Evolutionary conservation across 1,140 invertebrate species (phyloP), one percentile per base, ranked within the genome.

Genomic region (Drosophila carrolli): DNA sequence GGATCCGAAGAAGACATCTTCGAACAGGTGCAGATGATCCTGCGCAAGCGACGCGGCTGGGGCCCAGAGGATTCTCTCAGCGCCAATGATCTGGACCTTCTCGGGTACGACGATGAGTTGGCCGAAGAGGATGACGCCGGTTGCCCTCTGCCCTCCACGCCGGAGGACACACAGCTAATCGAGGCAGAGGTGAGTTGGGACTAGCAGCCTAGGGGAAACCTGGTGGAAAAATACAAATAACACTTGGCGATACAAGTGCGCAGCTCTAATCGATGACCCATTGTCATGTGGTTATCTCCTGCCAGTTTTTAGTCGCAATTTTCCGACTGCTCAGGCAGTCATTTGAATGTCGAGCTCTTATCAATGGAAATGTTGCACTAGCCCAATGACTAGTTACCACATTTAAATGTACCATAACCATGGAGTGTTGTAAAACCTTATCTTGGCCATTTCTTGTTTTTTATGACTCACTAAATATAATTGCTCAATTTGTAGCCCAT

Each of bases 61-160:
- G 73, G 75, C 27, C 82, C 85, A 11, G 79, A 88, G 38, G 90
- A 86, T 50, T 89, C 84, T 5, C 75, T 92, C 4, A 90, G 82
- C 47, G 73, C 75, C 35, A 75, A 91, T n/a, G 90, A 91, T 56
- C 53, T 92, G 8, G 78, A 86, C 53, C 59, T 88, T 29, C 80
- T 88, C 5, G 91, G 91, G 47, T 90, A 91, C 41, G 88, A 91
- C 11, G 88, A 91, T 35, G 91, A 85, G 54, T 66, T 93, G 48
- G 96, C 95, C 40, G 96, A 97, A 81, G 95, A 96, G 75, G 96
- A 97, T 86, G 96, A 95, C 57, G 95, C 95, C 55, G 96, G 96
- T 13, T 97, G 96, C 91, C 96, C 96, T 3, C 91, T 97, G 59
- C 97, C 97, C 10, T 97, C 96, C 1, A 97, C 97, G n/a, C 96